These are phyloP conservation scores for Temnopleurus reevesii DNA, from an alignment of 53 echinoderm and acorn worm species.

Conservation along the genomic window DNA sequence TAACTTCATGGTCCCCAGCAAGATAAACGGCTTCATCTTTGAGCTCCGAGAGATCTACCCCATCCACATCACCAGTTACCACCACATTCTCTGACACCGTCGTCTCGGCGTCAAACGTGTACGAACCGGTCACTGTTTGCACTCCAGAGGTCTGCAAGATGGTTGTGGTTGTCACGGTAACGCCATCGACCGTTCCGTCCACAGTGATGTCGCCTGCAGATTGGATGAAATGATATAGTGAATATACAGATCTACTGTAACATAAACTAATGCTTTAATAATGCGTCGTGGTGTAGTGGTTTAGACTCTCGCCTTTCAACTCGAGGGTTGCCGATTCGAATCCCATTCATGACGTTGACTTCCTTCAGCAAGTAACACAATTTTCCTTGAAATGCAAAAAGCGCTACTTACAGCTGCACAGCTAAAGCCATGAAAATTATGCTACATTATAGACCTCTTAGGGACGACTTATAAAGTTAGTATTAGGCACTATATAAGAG, in stretches of 20 bases:
- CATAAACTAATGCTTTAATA: neutral
- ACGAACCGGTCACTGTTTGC: constrained; percentile 68
- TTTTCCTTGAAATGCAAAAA: too few relatives aligned
- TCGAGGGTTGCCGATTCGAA: too few relatives aligned
- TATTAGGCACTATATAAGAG: too few relatives aligned
- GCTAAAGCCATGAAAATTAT: too few relatives aligned
- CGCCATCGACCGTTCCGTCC: constrained; percentile 72
- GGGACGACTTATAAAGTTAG: too few relatives aligned
- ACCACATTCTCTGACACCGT: constrained; percentile 57
- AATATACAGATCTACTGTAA: neutral
- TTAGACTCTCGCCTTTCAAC: too few relatives aligned
- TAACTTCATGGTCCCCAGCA: constrained; percentile 58
- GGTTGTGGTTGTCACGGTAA: constrained; percentile 55
- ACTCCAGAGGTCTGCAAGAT: constrained; percentile 66
- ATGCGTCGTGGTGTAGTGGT: too few relatives aligned
- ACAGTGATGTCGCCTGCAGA: constrained; percentile 68
- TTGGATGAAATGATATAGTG: neutral
- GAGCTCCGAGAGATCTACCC: constrained; percentile 70
- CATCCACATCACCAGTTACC: constrained; percentile 81
- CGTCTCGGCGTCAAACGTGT: constrained; percentile 59
- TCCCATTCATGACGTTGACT: too few relatives aligned
- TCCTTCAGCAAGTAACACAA: too few relatives aligned
- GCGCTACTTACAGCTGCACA: too few relatives aligned
- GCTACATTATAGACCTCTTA: too few relatives aligned
- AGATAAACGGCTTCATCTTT: constrained; percentile 67